phyloP scores from a whole-genome alignment of 1,140 invertebrate genomes.

The Calephelis virginiensis region DNA sequence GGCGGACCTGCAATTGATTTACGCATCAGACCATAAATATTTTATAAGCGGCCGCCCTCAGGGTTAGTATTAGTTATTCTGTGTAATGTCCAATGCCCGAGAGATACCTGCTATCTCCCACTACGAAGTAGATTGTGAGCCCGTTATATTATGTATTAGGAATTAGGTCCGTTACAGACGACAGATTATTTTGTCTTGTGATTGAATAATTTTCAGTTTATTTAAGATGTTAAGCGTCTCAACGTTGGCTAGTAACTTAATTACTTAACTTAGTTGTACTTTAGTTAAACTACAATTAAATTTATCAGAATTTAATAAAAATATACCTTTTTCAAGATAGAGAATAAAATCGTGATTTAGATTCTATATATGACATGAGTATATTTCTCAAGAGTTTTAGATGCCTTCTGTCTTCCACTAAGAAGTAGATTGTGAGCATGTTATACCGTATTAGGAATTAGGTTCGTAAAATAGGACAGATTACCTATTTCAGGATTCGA shows the following conservation, averaged over 20 bases:
- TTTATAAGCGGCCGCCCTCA: not conserved
- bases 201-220: not conserved
- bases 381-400: too few species aligned
- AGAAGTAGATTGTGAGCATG: not conserved
- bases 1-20: constrained; percentile 2
- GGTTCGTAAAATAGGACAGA: not conserved
- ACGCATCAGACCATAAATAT: constrained; percentile 4
- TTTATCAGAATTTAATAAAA: too few species aligned
- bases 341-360: not conserved
- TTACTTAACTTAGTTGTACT: too few species aligned
- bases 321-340: too few species aligned
- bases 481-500: not conserved
- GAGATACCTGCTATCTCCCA: constrained; percentile 1
- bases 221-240: not conserved
- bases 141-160: not conserved
- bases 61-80: constrained; percentile 9
- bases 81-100: not conserved
- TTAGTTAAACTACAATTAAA: too few species aligned
- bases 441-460: not conserved
- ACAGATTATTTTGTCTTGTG: not conserved
- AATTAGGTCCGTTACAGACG: not conserved
- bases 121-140: not conserved
- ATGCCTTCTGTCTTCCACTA: not conserved
- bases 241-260: too few species aligned
- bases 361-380: not conserved